A percentile compares a stretch with the other conserved stretches of the same genome.
Conservation (phyloP, 2,113 vertebrate genomes). For the Pycnonotus jocosus region DNA sequence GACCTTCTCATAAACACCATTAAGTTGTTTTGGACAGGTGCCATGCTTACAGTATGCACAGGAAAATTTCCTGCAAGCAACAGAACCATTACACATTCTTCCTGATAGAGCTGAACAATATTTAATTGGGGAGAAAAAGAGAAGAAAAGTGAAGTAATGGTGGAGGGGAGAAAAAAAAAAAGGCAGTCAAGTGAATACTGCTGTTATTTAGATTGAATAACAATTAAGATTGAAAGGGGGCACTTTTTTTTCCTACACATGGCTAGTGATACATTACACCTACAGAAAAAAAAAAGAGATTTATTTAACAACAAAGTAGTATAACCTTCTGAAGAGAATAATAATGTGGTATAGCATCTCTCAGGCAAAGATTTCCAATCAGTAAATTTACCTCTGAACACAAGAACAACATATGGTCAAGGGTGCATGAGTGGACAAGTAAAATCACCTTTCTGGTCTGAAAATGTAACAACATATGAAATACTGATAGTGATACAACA, state of each 20-base stretch:
- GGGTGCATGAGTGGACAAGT: neutral
- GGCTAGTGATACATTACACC: neutral
- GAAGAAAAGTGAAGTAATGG: slow-evolving; percentile 39
- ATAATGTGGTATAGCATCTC: neutral
- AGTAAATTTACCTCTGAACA: neutral
- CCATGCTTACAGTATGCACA: neutral
- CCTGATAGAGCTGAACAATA: slow-evolving; percentile 17
- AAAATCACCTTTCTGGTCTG: neutral
- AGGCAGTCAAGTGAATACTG: neutral
- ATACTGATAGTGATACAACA: neutral
- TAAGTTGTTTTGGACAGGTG: slow-evolving; percentile 21
- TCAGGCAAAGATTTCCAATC: neutral
- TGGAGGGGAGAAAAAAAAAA: neutral
- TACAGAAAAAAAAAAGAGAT: neutral
- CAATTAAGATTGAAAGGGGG: neutral
- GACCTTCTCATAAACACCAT: slow-evolving; percentile 60
- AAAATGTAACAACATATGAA: neutral
- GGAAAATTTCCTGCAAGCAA: slow-evolving; percentile 39
- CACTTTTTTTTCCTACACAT: neutral
- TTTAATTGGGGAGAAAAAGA: slow-evolving; percentile 9
- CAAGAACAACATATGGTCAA: neutral
- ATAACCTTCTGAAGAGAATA: neutral
- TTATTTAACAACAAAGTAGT: neutral
- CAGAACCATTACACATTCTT: slow-evolving; percentile 41
- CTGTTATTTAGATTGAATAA: neutral